Evolutionary conservation across 1,140 invertebrate genomes (phyloP), one percentile per base, ranked within the genome.

Genomic region (Cryptotermes secundus): DNA sequence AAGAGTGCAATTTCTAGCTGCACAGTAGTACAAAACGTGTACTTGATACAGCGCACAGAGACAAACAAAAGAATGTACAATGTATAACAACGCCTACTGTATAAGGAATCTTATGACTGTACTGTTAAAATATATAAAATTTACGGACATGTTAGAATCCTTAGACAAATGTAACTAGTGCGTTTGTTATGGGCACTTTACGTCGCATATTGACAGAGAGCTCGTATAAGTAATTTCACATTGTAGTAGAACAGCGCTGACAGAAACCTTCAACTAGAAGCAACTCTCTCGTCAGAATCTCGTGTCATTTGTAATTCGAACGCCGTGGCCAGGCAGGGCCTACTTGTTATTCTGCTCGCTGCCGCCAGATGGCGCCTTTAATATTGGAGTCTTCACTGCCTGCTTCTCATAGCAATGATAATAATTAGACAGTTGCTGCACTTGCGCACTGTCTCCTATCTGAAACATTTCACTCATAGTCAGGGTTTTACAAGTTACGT

Each of bases 301-400:
- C 14, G 59, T 72, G n/a, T 72, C 59, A 72, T 72, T 72, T 72
- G 59, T 72, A 31, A 72, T n/a, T 31, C 59, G 59, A 72, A 72
- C 7, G 59, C 59, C 59, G 59, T 72, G 59, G 59, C 59, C 59
- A 72, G 59, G n/a, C 59, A n/a, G n/a, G 59, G 10, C 59, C 59
- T 72, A 72, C n/a, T 72, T 72, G 59, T 31, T 72, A 72, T 72
- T 26, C 59, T 14, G 59, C 59, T 7, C 59, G 59, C 59, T 72
- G n/a, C 59, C 26, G n/a, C 59, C 59, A 72, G 59, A 72, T 72
- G 59, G 59, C 59, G 59, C 59, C 59, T 72, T n/a, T 72, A 72
- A 72, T 72, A 72, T 72, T 31, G 59, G n/a, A 72, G 59, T 31
- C 59, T 72, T 72, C 59, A n/a, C 26, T 31, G 59, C 59, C 59